Base-by-base conservation (phyloP, 2,797 vertebrate species). In the Propithecus perrieri region DNA sequence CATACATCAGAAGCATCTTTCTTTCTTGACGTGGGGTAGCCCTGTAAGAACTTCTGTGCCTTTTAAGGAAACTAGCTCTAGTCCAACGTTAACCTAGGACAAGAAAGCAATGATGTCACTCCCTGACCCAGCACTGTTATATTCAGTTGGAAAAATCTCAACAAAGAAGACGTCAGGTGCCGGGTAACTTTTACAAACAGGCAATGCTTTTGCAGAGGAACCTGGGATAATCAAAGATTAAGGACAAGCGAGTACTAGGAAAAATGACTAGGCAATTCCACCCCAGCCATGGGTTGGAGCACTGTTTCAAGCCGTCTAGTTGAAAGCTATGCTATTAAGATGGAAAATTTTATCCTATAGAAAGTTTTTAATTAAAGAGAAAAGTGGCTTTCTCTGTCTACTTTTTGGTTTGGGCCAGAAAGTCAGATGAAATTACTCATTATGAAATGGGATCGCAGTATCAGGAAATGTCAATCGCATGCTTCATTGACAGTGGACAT, bases 51-150 rank as follows among this genome's bases (percentile, higher is more conserved):
- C 41, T 71, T 91, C 8, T 71, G 26, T 76, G 71, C 92, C 79
- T 93, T 89, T 89, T 93, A 97, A 90, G 69, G 75, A 74, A 67
- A 72, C 4, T 22, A 55, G 69, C 79, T 30, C 46, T 78, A 13
- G 2, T 48, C 17, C 20, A 69, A 7, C 2, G 7, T 72, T 75
- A 67, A 78, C 43, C 57, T 9, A 5, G 30, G 81, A 65, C 18
- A 75, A 55, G 57, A 48, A 61, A 71, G 30, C 1, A 7, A 43
- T 30, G 81, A 86, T 43, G 50, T 67, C 65, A 86, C 57, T 48
- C 15, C 2, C 22, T 17, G n/a, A 61, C 61, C 26, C 13, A 24
- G 79, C 28, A 24, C 5, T 33, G 53, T 89, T 65, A 76, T 1
- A 26, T 48, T 79, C 74, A 67, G 63, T 67, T 76, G n/a, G 96